Evolutionary conservation across 2,797 vertebrate species (phyloP).

Genomic region (Esox lucius): DNA sequence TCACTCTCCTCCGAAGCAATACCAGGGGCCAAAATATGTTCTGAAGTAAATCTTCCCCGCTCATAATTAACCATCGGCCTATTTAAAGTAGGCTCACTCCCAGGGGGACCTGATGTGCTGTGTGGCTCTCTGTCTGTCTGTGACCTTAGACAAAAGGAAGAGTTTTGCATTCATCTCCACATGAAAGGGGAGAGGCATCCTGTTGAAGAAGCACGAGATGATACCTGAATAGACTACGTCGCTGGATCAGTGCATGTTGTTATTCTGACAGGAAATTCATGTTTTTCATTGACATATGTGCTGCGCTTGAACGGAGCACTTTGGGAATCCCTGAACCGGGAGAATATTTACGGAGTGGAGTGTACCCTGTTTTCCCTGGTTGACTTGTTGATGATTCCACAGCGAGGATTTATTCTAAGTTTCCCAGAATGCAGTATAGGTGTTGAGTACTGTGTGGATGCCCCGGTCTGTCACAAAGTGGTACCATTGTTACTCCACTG

Average conservation of each 20-base stretch:
- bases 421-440: conserved; percentile 5
- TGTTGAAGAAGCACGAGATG: not conserved
- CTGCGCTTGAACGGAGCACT: not conserved
- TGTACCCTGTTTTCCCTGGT: conserved; percentile 30
- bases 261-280: not conserved
- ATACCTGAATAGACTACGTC: not conserved
- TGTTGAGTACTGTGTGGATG: not conserved
- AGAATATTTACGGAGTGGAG: not conserved
- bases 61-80: not conserved
- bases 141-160: not conserved
- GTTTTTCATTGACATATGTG: not conserved
- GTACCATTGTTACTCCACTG: conserved; percentile 6
- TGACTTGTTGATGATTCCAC: conserved; percentile 13
- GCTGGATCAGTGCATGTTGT: not conserved
- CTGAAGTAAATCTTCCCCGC: not conserved
- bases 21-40: not conserved
- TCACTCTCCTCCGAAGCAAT: not conserved
- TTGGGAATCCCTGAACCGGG: not conserved
- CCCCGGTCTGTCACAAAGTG: not conserved
- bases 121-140: not conserved
- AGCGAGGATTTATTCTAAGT: conserved; percentile 15
- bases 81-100: not conserved
- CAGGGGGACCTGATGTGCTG: not conserved
- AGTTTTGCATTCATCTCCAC: not conserved
- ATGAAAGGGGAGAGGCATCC: not conserved